These are phyloP conservation scores for Brachypterus glaber DNA, from an alignment of 2,888 invertebrate species.

Conservation along the genomic window DNA sequence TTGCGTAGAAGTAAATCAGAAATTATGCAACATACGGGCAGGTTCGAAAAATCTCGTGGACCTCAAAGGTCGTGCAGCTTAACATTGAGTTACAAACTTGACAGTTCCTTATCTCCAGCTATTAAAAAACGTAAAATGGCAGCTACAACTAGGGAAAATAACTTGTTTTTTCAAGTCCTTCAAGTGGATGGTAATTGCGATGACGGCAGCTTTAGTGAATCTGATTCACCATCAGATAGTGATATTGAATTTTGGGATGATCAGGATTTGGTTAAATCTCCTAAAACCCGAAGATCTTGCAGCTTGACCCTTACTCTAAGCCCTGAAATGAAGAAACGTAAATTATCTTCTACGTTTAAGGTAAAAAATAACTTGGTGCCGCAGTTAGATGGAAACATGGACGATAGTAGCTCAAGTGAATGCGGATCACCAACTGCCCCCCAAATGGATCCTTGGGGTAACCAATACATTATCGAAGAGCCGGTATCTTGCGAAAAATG, in stretches of 20 bases:
- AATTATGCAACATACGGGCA: slow-evolving; percentile 44
- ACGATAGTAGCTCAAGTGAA: slow-evolving; percentile 43
- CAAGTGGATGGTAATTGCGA: slow-evolving; percentile 50
- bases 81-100: slow-evolving; percentile 61
- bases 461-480: slow-evolving; percentile 47
- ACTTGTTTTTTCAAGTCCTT: slow-evolving; percentile 41
- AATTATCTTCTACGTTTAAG: too few species aligned
- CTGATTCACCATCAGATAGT: slow-evolving; percentile 32
- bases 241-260: slow-evolving; percentile 29
- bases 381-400: too few species aligned
- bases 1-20: slow-evolving; percentile 58
- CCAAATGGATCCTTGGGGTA: slow-evolving; percentile 28
- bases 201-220: slow-evolving; percentile 43
- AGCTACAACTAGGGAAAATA: slow-evolving; percentile 36
- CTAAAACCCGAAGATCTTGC: slow-evolving; percentile 71
- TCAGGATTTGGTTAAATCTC: slow-evolving; percentile 39
- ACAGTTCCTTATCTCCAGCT: slow-evolving; percentile 50
- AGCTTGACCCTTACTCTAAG: too few species aligned
- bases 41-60: slow-evolving; percentile 29
- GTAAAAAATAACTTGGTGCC: too few species aligned
- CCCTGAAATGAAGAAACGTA: too few species aligned
- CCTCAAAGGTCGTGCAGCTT: slow-evolving; percentile 60
- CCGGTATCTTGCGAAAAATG: slow-evolving; percentile 82
- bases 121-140: slow-evolving; percentile 57
- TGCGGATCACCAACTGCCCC: slow-evolving; percentile 34